A percentile compares a stretch with the other conserved stretches of the same genome.
phyloP scores from a whole-genome alignment of 2,888 invertebrate species.

The Cantharis lateralis region DNA sequence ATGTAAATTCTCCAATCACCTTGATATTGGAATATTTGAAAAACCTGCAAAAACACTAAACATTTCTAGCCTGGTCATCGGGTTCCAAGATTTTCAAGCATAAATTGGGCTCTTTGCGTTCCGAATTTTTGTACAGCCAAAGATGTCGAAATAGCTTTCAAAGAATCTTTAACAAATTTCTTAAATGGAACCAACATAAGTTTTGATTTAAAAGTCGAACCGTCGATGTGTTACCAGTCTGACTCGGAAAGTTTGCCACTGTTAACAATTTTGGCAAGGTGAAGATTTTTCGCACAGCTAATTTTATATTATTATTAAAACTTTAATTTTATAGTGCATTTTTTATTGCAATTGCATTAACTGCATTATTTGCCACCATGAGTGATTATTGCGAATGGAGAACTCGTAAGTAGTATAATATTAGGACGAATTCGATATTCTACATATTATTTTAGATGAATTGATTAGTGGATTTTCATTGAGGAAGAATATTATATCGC shows the following conservation, averaged over 20 bases:
- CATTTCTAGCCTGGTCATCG: constrained; percentile 68
- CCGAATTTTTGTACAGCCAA: constrained; percentile 63
- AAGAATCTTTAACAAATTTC: constrained; percentile 57
- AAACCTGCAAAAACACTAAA: background rate
- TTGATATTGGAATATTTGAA: constrained; percentile 1
- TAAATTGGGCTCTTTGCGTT: constrained; percentile 73
- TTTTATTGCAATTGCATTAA: constrained; percentile 42
- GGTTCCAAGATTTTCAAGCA: constrained; percentile 67
- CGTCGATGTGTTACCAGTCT: constrained; percentile 65
- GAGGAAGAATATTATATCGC: constrained; percentile 61
- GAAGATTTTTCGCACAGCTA: constrained; percentile 19
- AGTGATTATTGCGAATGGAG: constrained; percentile 43
- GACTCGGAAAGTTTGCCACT: constrained; percentile 32
- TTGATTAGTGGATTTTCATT: constrained; percentile 66
- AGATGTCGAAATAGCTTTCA: constrained; percentile 64
- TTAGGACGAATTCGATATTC: too few species aligned
- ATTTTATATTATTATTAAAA: background rate
- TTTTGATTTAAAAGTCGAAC: constrained; percentile 63
- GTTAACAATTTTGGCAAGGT: constrained; percentile 45
- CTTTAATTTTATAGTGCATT: constrained; percentile 42
- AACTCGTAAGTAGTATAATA: constrained; percentile 40
- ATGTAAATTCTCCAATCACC: background rate
- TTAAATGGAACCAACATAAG: constrained; percentile 61
- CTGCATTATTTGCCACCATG: constrained; percentile 44
- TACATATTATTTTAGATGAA: constrained; percentile 52